Conservation (phyloP, 2,113 vertebrate species). For the Anseranas semipalmata region DNA sequence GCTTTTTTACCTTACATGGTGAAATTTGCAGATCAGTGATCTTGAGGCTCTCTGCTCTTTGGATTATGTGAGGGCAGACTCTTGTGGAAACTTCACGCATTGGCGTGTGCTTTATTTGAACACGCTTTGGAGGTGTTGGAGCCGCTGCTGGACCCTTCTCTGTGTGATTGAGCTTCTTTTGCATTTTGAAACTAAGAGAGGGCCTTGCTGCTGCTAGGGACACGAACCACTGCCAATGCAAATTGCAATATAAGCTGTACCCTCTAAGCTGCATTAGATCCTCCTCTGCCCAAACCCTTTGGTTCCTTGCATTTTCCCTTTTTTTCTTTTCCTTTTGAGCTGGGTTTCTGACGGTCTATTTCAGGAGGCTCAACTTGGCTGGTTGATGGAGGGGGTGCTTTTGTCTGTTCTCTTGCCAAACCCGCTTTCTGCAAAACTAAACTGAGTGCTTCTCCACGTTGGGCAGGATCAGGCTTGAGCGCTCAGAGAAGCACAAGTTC, state of each 20-base stretch:
- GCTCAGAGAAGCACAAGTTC: neutral
- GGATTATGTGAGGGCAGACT: neutral
- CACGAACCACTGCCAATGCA: neutral
- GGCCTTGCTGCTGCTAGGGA: neutral
- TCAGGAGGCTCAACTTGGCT: neutral
- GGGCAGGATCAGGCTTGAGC: neutral
- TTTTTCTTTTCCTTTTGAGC: neutral
- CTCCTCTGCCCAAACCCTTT: neutral
- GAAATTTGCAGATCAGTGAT: neutral
- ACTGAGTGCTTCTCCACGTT: rapidly evolving
- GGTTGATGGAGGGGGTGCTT: neutral
- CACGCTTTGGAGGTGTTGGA: neutral
- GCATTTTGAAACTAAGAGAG: neutral
- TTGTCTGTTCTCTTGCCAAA: neutral
- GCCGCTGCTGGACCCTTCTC: neutral
- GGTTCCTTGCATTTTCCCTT: neutral
- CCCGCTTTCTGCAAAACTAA: neutral
- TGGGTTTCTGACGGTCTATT: neutral
- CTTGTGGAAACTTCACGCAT: neutral
- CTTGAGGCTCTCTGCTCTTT: neutral
- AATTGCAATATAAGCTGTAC: neutral
- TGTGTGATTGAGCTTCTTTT: neutral
- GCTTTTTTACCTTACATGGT: neutral
- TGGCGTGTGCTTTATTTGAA: neutral
- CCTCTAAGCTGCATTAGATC: neutral